phyloP scores from a whole-genome alignment of 2,797 vertebrate species.

The Phoeniculus purpureus region DNA sequence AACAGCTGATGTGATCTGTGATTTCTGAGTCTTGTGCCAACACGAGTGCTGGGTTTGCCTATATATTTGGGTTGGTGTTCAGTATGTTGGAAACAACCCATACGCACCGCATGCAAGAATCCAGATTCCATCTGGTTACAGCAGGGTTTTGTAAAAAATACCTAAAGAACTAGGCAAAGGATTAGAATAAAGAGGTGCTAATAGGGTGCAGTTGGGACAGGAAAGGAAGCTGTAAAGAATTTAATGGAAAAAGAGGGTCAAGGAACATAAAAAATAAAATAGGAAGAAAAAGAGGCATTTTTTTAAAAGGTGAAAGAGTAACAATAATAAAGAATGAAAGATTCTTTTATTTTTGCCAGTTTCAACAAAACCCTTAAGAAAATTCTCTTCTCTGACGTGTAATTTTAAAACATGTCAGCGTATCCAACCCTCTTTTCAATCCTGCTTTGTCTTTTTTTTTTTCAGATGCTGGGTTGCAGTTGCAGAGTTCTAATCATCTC shows the following conservation, averaged over 20 bases:
- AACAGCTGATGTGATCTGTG: conserved; percentile 71
- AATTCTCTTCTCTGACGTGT: conserved; percentile 56
- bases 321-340: conserved; percentile 70
- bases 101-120: conserved; percentile 24
- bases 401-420: conserved; percentile 47
- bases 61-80: conserved; percentile 63
- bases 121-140: conserved; percentile 65
- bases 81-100: conserved; percentile 54
- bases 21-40: conserved; percentile 66
- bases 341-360: conserved; percentile 61
- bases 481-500: conserved; percentile 35
- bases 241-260: conserved; percentile 69
- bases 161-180: conserved; percentile 61
- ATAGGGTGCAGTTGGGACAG: conserved; percentile 70
- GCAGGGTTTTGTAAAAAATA: conserved; percentile 63
- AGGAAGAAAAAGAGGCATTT: conserved; percentile 56
- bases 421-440: conserved; percentile 4
- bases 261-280: conserved; percentile 70
- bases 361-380: conserved; percentile 64
- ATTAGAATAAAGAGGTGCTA: conserved; percentile 79
- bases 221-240: conserved; percentile 71
- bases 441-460: conserved; percentile 9
- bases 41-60: conserved; percentile 28
- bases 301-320: conserved; percentile 73
- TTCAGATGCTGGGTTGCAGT: conserved; percentile 32